Evolutionary conservation across 2,888 invertebrate species (phyloP).

Genomic region (Tanytarsus gracilentus): DNA sequence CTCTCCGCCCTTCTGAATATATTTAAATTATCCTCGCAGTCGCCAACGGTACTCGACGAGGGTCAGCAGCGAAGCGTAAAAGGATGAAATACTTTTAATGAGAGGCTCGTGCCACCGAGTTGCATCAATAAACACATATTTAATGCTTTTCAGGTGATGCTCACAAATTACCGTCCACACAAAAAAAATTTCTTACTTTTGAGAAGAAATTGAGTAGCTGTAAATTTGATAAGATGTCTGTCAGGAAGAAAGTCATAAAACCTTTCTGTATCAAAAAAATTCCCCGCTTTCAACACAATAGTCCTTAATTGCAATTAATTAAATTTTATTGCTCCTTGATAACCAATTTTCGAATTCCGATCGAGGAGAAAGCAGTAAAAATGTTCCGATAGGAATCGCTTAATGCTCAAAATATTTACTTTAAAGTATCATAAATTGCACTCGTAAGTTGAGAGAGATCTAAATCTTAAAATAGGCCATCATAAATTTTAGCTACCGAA

Average conservation of each 20-base stretch:
- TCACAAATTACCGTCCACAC: no score
- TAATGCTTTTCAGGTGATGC: no score
- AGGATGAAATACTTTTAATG: conserved; percentile 19
- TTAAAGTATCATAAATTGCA: conserved; percentile 3
- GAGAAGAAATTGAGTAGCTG: no score
- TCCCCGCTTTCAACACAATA: background rate
- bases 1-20: no score
- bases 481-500: conserved; percentile 16
- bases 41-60: background rate
- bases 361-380: background rate
- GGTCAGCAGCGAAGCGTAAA: conserved; percentile 25
- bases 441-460: background rate
- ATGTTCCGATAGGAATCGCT: background rate
- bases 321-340: background rate
- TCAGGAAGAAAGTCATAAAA: conserved; percentile 21
- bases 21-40: no score
- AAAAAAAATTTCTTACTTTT: no score
- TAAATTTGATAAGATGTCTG: conserved; percentile 3
- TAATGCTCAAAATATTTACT: background rate
- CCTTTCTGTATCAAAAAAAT: background rate
- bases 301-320: conserved; percentile 10
- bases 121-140: background rate
- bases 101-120: conserved; percentile 26
- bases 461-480: background rate
- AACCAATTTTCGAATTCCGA: background rate